A percentile compares a stretch with the other conserved stretches of the same genome.
Conservation (phyloP, 2,888 invertebrate species). For the Conistra vaccinii region DNA sequence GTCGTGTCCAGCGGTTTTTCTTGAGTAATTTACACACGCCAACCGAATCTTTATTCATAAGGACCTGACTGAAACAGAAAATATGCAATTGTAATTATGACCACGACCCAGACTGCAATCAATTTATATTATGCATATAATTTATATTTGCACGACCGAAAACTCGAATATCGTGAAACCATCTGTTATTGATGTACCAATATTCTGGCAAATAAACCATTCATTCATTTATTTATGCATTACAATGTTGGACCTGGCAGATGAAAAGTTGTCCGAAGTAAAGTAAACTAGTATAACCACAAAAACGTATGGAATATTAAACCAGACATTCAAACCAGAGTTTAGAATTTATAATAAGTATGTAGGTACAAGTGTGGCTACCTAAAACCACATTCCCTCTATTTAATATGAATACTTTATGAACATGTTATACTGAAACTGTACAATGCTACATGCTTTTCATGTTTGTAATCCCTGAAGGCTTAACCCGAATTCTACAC, state of each 20-base stretch:
- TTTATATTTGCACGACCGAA: not conserved
- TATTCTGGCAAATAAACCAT: not conserved
- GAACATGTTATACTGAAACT: slow-evolving; percentile 23
- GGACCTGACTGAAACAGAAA: not conserved
- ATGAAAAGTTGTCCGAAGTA: not conserved
- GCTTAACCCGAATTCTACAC: not conserved
- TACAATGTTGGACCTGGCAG: not conserved
- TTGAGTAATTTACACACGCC: not conserved
- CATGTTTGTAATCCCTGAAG: not conserved
- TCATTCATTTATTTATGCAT: not conserved
- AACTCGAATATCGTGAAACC: not conserved
- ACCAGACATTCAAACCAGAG: not conserved
- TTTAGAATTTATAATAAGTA: not conserved
- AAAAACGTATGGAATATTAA: slow-evolving; percentile 7
- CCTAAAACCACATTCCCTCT: not conserved
- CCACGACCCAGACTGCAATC: not conserved
- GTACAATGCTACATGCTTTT: slow-evolving; percentile 23
- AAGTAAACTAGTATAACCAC: not conserved
- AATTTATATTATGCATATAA: not conserved
- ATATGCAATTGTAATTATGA: not conserved
- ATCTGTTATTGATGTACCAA: not conserved
- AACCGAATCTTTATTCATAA: not conserved
- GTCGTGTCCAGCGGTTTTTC: not conserved
- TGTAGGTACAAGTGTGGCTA: not conserved
- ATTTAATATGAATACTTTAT: slow-evolving; percentile 14